These are phyloP conservation scores for Scartelaos histophorus DNA, from an alignment of 2,113 vertebrate species.

Conservation along the genomic window DNA sequence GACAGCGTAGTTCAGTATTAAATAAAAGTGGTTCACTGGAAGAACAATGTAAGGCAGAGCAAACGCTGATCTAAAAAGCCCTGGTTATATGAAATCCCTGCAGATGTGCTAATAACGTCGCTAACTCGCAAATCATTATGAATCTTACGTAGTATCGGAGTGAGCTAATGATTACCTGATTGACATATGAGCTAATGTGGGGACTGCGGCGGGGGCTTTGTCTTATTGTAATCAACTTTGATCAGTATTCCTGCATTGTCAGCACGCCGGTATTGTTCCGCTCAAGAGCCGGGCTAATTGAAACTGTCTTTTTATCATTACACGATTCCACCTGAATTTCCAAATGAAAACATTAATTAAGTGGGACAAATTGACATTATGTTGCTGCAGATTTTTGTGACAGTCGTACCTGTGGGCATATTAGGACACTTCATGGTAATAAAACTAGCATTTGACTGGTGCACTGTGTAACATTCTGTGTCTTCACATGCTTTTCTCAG, in stretches of 20 bases:
- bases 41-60: neutral
- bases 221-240: conserved; percentile 42
- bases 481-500: too few relatives aligned
- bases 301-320: neutral
- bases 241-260: conserved; percentile 16
- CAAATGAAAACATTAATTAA: neutral
- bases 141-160: neutral
- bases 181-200: conserved; percentile 49
- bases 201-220: conserved; percentile 34
- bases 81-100: neutral
- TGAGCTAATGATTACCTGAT: conserved; percentile 44
- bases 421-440: too few relatives aligned
- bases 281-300: neutral
- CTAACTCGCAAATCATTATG: neutral
- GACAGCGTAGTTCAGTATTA: neutral
- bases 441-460: neutral
- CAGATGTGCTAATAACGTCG: neutral
- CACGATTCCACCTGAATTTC: neutral
- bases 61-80: neutral
- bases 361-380: neutral
- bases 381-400: too few relatives aligned
- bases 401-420: neutral
- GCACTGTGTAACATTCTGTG: neutral
- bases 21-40: neutral
- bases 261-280: conserved; percentile 21